These are phyloP conservation scores for Pharmacophagus antenor DNA, from an alignment of 2,888 invertebrate genomes.

Conservation along the genomic window DNA sequence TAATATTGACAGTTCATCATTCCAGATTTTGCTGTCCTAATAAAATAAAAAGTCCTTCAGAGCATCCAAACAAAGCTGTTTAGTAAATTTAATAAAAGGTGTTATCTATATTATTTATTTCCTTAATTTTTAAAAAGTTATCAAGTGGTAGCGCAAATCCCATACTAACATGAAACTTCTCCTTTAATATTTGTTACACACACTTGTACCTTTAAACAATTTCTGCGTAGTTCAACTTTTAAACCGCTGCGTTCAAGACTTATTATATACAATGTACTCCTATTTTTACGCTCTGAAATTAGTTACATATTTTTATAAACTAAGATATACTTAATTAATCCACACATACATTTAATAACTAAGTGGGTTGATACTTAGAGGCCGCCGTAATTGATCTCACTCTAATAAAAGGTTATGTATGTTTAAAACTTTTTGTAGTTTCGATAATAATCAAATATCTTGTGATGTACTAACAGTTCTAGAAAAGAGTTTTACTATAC, in stretches of 20 bases:
- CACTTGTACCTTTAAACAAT: not conserved
- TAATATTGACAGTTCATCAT: too few species aligned
- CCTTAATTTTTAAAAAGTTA: too few species aligned
- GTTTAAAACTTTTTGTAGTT: not conserved
- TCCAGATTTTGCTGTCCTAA: too few species aligned
- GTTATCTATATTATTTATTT: too few species aligned
- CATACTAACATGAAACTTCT: too few species aligned
- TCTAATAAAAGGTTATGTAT: not conserved
- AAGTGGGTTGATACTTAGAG: slow-evolving; percentile 12
- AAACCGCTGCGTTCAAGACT: slow-evolving; percentile 14
- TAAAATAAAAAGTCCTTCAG: too few species aligned
- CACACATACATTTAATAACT: not conserved
- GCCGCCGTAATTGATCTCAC: slow-evolving; percentile 18
- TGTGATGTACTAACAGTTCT: not conserved
- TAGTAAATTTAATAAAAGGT: too few species aligned
- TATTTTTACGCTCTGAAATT: slow-evolving; percentile 24
- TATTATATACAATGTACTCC: slow-evolving; percentile 17
- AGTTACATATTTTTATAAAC: slow-evolving; percentile 27
- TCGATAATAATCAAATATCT: not conserved
- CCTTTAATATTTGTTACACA: slow-evolving; percentile 8
- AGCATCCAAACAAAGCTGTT: too few species aligned
- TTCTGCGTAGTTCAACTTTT: not conserved
- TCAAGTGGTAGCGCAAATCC: too few species aligned
- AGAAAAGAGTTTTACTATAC: not conserved
- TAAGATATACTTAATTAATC: slow-evolving; percentile 5